phyloP scores from a whole-genome alignment of 1,140 invertebrate genomes.

The Zaprionus lachaisei region DNA sequence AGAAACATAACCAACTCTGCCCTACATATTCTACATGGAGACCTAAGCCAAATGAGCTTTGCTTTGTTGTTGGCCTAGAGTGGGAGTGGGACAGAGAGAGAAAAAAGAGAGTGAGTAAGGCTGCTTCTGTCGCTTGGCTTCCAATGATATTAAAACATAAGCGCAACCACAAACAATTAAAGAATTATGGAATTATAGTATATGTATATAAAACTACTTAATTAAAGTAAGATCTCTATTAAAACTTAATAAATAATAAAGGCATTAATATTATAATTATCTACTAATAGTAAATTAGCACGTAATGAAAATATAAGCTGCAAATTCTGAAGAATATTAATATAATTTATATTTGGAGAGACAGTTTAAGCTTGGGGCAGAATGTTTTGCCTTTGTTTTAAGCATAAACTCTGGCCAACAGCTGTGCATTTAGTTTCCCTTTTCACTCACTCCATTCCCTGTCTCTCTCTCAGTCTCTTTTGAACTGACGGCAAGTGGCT shows the following conservation, averaged over 20 bases:
- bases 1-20: constrained; percentile 4
- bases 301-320: not conserved
- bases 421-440: not conserved
- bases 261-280: no score
- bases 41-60: constrained; percentile 7
- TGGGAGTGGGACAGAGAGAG: not conserved
- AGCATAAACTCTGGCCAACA: not conserved
- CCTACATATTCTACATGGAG: constrained; percentile 2
- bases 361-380: not conserved
- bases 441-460: not conserved
- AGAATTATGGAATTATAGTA: not conserved
- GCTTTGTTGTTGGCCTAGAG: not conserved
- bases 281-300: not conserved
- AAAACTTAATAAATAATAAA: no score
- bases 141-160: constrained; percentile 16
- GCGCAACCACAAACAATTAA: not conserved
- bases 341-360: not conserved
- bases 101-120: not conserved
- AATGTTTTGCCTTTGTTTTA: not conserved
- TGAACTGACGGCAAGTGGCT: not conserved
- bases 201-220: not conserved
- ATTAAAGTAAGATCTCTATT: not conserved
- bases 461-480: not conserved
- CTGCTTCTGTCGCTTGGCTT: not conserved
- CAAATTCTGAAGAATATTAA: not conserved